Conservation (phyloP, 2,797 vertebrate genomes). For the Discoglossus pictus region DNA sequence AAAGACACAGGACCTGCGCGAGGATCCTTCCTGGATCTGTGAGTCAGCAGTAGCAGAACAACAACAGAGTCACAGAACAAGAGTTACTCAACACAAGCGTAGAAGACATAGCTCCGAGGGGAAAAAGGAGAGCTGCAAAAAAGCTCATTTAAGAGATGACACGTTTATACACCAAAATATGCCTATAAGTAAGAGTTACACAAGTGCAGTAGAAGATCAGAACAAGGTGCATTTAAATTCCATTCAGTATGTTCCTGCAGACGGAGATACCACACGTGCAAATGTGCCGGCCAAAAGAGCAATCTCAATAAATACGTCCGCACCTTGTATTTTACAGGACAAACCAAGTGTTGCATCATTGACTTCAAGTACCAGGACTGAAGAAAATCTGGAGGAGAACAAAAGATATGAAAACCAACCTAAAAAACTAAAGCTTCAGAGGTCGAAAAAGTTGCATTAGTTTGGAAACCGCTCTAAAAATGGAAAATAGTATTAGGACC, state of each 20-base stretch:
- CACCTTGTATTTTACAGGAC: neutral
- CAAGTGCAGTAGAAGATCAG: slow-evolving; percentile 28
- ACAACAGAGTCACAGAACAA: slow-evolving; percentile 63
- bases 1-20: slow-evolving; percentile 53
- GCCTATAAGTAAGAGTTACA: slow-evolving; percentile 53
- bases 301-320: no score
- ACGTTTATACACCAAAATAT: slow-evolving; percentile 52
- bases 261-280: neutral
- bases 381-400: slow-evolving; percentile 53
- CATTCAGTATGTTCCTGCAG: neutral
- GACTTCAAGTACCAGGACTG: neutral
- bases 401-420: slow-evolving; percentile 68
- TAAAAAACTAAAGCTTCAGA: slow-evolving; percentile 76
- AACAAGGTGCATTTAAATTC: slow-evolving; percentile 29
- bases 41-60: slow-evolving; percentile 67
- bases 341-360: neutral
- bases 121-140: slow-evolving; percentile 62
- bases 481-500: no score
- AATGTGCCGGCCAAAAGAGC: neutral
- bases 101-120: slow-evolving; percentile 61
- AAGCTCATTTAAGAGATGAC: slow-evolving; percentile 68
- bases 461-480: neutral
- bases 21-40: slow-evolving; percentile 57
- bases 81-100: slow-evolving; percentile 58
- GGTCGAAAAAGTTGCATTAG: slow-evolving; percentile 67